These are phyloP conservation scores for Diadegma fenestrale DNA, from an alignment of 2,888 invertebrate genomes.

Conservation along the genomic window DNA sequence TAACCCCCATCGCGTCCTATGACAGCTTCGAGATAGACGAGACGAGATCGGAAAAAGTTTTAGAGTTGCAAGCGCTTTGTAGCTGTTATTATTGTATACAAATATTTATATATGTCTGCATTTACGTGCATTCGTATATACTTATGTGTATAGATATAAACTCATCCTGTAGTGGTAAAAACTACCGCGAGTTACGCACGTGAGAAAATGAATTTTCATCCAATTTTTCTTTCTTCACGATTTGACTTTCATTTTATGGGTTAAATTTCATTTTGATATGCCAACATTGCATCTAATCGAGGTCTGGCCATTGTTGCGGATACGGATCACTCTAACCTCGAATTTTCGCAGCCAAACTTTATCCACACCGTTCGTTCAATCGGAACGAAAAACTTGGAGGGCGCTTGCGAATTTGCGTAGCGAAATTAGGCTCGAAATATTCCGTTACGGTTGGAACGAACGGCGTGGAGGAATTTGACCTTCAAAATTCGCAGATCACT, in stretches of 20 bases:
- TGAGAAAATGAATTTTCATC: slow-evolving; percentile 10
- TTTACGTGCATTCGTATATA: slow-evolving; percentile 5
- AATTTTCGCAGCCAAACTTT: too few relatives aligned
- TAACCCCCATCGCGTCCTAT: slow-evolving; percentile 4
- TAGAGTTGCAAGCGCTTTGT: slow-evolving; percentile 49
- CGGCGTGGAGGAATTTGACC: too few relatives aligned
- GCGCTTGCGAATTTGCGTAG: too few relatives aligned
- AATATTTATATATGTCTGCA: neutral
- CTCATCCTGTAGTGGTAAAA: neutral
- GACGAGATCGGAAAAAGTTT: slow-evolving; percentile 38
- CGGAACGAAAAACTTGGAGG: too few relatives aligned
- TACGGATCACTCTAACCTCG: neutral
- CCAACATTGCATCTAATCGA: neutral
- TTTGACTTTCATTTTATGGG: neutral
- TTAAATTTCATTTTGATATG: slow-evolving; percentile 19
- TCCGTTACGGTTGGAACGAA: too few relatives aligned
- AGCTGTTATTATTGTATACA: slow-evolving; percentile 35
- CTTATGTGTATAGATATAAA: neutral
- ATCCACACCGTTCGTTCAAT: too few relatives aligned
- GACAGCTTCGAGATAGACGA: neutral
- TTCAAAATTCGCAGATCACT: too few relatives aligned
- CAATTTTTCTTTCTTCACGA: neutral
- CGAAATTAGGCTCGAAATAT: too few relatives aligned
- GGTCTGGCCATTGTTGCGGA: neutral
- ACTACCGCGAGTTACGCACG: neutral